These are phyloP conservation scores for Rhabditoides inermis DNA, from an alignment of 2,888 invertebrate genomes.

Conservation along the genomic window DNA sequence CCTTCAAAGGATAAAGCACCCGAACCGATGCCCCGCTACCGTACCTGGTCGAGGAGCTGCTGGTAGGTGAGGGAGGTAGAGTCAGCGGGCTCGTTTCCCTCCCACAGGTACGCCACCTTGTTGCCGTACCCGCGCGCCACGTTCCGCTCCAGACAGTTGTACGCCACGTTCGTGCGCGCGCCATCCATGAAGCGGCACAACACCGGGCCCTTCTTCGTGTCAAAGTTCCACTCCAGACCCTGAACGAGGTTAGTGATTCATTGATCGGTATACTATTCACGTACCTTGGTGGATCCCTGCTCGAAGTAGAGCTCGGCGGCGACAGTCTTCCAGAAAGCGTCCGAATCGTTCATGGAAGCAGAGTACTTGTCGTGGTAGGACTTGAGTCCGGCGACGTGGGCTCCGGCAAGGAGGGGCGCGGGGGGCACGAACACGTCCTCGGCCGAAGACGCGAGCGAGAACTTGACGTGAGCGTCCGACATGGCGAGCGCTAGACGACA, in stretches of 20 bases:
- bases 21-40: neutral
- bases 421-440: conserved; percentile 44
- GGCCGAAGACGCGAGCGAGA: conserved; percentile 14
- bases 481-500: too few species aligned
- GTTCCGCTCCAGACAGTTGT: conserved; percentile 85
- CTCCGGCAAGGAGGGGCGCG: conserved; percentile 46
- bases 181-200: conserved; percentile 90
- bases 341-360: conserved; percentile 77
- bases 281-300: conserved; percentile 16
- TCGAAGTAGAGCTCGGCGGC: conserved; percentile 91
- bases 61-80: conserved; percentile 50
- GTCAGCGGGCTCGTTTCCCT: conserved; percentile 91
- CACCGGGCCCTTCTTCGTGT: conserved; percentile 77
- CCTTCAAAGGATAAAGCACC: neutral
- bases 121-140: conserved; percentile 68
- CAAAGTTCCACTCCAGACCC: conserved; percentile 83
- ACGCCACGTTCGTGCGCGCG: conserved; percentile 76
- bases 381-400: conserved; percentile 43
- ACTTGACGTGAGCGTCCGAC: conserved; percentile 39
- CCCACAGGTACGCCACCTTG: conserved; percentile 60
- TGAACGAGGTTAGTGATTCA: too few species aligned
- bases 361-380: conserved; percentile 45
- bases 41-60: conserved; percentile 19
- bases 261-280: neutral
- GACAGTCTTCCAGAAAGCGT: conserved; percentile 83